Evolutionary conservation across 1,140 invertebrate genomes (phyloP).

Genomic region (Zaprionus tsacasi): DNA sequence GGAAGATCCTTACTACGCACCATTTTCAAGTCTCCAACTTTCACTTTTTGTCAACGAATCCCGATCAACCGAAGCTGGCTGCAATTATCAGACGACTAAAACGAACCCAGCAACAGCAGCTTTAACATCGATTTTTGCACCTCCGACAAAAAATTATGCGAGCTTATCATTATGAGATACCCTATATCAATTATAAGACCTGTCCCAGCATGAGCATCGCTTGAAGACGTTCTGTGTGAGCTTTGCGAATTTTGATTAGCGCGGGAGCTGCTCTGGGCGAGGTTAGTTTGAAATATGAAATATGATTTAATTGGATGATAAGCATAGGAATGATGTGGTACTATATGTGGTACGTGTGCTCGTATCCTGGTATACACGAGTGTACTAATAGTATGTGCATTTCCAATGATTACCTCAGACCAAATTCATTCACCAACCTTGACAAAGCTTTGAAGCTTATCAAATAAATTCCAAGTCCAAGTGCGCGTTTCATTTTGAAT

Average conservation of each 20-base stretch:
- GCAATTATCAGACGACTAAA: constrained; percentile 7
- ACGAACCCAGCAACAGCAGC: constrained; percentile 7
- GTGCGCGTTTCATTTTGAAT: background rate
- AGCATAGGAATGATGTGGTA: background rate
- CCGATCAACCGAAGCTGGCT: constrained; percentile 4
- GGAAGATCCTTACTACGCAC: background rate
- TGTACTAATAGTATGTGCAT: constrained; percentile 1
- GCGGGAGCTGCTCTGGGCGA: background rate
- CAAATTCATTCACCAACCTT: constrained; percentile 1
- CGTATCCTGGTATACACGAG: constrained; percentile 2
- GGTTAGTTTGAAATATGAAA: background rate
- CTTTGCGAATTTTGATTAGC: background rate
- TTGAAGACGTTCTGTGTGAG: background rate
- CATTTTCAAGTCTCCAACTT: background rate
- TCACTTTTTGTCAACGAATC: background rate
- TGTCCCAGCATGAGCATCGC: background rate
- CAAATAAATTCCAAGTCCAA: background rate
- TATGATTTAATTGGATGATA: background rate
- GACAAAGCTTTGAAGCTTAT: background rate
- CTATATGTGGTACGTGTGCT: background rate
- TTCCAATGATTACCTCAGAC: background rate
- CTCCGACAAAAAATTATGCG: background rate
- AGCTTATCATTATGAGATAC: constrained; percentile 2
- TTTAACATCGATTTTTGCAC: constrained; percentile 5
- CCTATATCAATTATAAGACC: background rate